These are phyloP conservation scores for Bubo scandiacus DNA, from an alignment of 2,113 vertebrate genomes.

Conservation along the genomic window DNA sequence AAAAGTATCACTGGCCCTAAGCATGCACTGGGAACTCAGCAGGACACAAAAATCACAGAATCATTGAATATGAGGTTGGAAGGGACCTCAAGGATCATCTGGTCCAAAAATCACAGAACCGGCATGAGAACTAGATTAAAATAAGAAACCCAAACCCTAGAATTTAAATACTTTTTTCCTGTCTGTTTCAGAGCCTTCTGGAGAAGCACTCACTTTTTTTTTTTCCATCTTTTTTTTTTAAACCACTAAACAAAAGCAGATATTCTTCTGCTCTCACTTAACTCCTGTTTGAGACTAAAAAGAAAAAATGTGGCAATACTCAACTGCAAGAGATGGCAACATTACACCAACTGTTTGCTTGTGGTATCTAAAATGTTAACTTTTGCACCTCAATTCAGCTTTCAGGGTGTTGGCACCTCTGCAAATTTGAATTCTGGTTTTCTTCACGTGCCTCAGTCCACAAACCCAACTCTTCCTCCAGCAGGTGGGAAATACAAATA, in stretches of 20 bases:
- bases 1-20: neutral
- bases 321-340: neutral
- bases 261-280: neutral
- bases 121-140: neutral
- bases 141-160: neutral
- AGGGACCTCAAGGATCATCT: no score
- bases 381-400: neutral
- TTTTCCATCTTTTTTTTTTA: fast-evolving
- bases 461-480: neutral
- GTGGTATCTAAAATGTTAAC: neutral
- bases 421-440: neutral
- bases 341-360: neutral
- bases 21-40: neutral
- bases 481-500: neutral
- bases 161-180: neutral
- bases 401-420: neutral
- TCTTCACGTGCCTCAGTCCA: neutral
- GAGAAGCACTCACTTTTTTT: neutral
- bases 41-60: neutral
- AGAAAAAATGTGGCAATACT: neutral
- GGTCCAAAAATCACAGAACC: neutral
- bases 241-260: neutral
- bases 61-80: no score
- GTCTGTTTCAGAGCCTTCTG: neutral
- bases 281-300: neutral